Conservation (phyloP, 2,888 invertebrate species). For the Ichneumon xanthorius region DNA sequence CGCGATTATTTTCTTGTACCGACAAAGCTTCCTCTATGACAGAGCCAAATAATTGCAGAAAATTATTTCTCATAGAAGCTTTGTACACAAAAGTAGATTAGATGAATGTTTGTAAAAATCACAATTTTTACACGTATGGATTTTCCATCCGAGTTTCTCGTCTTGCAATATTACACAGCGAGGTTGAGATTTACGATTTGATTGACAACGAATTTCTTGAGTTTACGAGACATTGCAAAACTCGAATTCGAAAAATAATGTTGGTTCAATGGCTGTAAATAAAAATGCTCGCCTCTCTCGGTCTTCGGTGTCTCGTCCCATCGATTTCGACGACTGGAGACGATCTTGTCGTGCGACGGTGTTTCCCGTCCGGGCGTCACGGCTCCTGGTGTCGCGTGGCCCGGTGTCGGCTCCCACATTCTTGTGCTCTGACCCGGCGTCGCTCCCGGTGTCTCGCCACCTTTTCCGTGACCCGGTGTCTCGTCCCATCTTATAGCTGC, state of each 20-base stretch:
- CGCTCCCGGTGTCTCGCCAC: constrained; percentile 95
- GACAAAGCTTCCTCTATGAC: too few relatives aligned
- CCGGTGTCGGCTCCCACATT: constrained; percentile 99
- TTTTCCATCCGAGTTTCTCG: too few relatives aligned
- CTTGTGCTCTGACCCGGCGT: constrained; percentile 95
- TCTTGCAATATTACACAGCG: too few relatives aligned
- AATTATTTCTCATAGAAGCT: too few relatives aligned
- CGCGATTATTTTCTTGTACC: too few relatives aligned
- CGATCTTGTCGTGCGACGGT: constrained; percentile 90
- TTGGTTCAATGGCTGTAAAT: background rate
- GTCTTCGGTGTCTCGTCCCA: constrained; percentile 99
- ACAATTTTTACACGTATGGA: too few relatives aligned
- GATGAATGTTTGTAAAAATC: too few relatives aligned
- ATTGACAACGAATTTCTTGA: too few relatives aligned
- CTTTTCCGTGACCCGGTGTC: constrained; percentile 94
- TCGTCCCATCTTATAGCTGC: constrained; percentile 96
- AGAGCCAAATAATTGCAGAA: too few relatives aligned
- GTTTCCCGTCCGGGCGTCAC: constrained; percentile 94
- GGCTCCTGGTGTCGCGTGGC: constrained; percentile 94
- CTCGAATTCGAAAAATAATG: too few relatives aligned
- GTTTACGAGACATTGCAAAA: background rate
- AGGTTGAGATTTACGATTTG: too few relatives aligned
- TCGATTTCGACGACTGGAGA: constrained; percentile 94
- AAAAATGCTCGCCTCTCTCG: constrained; percentile 89
- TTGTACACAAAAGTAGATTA: too few relatives aligned